Base-by-base conservation (phyloP, 2,888 invertebrate species). In the Leptura quadrifasciata region DNA sequence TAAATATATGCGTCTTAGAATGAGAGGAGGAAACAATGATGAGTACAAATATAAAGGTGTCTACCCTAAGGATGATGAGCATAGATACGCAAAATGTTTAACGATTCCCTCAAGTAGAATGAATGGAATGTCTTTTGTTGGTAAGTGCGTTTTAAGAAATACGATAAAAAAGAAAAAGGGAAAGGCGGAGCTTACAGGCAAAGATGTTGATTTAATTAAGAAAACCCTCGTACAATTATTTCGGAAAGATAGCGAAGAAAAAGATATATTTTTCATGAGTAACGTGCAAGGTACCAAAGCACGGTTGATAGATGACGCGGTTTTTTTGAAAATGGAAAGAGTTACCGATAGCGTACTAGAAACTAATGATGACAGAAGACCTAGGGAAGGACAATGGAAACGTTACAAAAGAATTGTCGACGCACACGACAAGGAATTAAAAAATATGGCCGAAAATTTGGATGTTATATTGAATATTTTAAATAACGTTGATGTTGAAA, bases 181-280 rank as follows among this genome's bases (percentile, higher is more conserved):
- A 12, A 47, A 15, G 3, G 15, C n/a, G 6, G 47, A n/a, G n/a
- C 70, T 83, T 15, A 80, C 77, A n/a, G 68, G 79, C 12, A 71
- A 79, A n/a, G 84, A 85, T 76, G 76, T 75, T 6, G 65, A 78
- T 1, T 67, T 85, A 6, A 84, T 85, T 54, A 80, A 81, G 21
- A 72, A 76, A 68, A 79, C 79, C 12, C 75, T 84, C 61, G 78
- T 70, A 12, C 39, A 65, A 54, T 55, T 79, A 18, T 77, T 81
- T 20, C 54, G 74, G 5, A 57, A 65, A 68, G 67, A 77, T 61
- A 57, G 71, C 0, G 76, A 79, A 8, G 76, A 82, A 12, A 76
- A 79, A n/a, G 82, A 84, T 12, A 76, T 83, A 20, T 86, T 86
- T 57, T 84, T 81, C 61, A 78, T 76, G 8, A 78, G 76, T 15